Conservation (phyloP, 2,113 vertebrate genomes). For the Cervus canadensis region DNA sequence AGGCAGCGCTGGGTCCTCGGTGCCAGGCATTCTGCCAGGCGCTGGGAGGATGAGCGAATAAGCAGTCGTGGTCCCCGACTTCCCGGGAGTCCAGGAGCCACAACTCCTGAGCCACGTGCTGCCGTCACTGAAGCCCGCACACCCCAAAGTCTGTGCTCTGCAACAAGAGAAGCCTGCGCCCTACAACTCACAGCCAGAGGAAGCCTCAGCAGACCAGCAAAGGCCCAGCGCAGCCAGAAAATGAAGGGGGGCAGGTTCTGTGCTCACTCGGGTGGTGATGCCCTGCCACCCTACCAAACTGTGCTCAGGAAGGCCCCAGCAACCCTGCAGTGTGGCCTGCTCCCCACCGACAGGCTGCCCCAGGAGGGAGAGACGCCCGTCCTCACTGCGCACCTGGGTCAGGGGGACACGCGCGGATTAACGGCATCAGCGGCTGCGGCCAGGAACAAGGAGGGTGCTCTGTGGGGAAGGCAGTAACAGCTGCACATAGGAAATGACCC, state of each 20-base stretch:
- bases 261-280: neutral
- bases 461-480: neutral
- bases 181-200: neutral
- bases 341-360: neutral
- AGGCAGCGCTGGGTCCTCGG: neutral
- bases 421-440: neutral
- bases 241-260: neutral
- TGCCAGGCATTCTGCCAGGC: neutral
- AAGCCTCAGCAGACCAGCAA: neutral
- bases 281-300: neutral
- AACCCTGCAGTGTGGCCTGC: neutral
- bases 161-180: neutral
- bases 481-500: neutral
- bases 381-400: neutral
- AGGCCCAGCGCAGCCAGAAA: neutral
- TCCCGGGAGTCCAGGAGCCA: neutral
- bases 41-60: neutral
- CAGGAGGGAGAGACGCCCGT: neutral
- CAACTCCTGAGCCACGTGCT: neutral
- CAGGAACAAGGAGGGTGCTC: neutral
- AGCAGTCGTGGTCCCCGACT: neutral
- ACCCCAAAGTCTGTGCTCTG: neutral
- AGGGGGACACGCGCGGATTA: fast-evolving
- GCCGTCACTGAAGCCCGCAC: neutral
- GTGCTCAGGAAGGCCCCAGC: neutral